These are phyloP conservation scores for Drusus annulatus DNA, from an alignment of 1,140 invertebrate genomes.

Conservation along the genomic window DNA sequence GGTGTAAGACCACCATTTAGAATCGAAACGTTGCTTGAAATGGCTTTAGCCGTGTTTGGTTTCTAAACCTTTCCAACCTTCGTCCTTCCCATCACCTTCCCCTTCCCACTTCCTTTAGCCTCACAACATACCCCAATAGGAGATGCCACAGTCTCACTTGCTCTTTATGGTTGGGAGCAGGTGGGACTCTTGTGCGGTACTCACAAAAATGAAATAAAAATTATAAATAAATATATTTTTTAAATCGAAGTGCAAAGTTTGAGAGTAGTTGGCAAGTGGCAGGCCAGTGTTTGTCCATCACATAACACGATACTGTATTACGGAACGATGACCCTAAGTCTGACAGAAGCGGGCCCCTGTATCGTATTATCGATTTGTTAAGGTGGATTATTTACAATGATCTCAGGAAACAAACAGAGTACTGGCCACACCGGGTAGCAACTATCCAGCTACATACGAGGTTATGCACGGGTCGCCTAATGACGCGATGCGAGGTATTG, in stretches of 20 bases:
- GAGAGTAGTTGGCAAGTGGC: not conserved
- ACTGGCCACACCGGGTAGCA: not conserved
- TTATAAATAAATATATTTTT: too few species aligned
- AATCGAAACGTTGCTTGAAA: too few species aligned
- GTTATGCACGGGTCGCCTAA: not conserved
- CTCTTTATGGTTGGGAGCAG: too few species aligned
- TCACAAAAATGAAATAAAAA: too few species aligned
- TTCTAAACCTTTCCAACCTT: too few species aligned
- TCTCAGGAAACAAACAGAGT: conserved; percentile 30
- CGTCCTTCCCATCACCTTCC: too few species aligned
- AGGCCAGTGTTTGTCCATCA: conserved; percentile 9
- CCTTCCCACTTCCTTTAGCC: too few species aligned
- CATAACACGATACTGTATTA: conserved; percentile 21
- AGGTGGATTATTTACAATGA: conserved; percentile 40
- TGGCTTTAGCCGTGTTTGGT: too few species aligned
- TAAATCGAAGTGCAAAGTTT: not conserved
- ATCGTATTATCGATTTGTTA: conserved; percentile 43
- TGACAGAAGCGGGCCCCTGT: conserved; percentile 14
- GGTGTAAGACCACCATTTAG: too few species aligned
- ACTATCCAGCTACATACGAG: not conserved
- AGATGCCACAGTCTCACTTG: too few species aligned
- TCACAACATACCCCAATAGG: too few species aligned
- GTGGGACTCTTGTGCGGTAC: too few species aligned
- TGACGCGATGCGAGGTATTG: not conserved
- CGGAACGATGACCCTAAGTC: conserved; percentile 40